These are phyloP conservation scores for Drosophila sordidula DNA, from an alignment of 2,888 invertebrate species.

Conservation along the genomic window DNA sequence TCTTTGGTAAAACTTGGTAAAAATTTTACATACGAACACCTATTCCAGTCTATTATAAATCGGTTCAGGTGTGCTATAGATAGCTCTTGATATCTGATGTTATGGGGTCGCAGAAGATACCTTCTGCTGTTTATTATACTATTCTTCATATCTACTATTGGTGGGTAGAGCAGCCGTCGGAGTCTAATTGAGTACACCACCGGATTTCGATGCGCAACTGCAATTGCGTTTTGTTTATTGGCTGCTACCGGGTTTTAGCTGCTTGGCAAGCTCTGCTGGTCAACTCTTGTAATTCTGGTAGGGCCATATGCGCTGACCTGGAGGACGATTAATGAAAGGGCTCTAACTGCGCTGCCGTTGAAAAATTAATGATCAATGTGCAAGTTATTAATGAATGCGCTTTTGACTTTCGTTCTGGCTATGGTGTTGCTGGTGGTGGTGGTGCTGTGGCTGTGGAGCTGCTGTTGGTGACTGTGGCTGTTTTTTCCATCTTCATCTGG, in stretches of 20 bases:
- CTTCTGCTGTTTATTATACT: too few relatives aligned
- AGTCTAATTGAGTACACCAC: constrained; percentile 45
- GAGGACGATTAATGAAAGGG: constrained; percentile 72
- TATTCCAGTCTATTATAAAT: too few relatives aligned
- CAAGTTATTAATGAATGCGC: constrained; percentile 74
- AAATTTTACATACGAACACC: too few relatives aligned
- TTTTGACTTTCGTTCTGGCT: constrained; percentile 16
- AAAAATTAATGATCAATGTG: constrained; percentile 78
- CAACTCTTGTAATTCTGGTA: constrained; percentile 15
- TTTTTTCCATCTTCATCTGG: constrained; percentile 52
- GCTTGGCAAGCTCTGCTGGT: constrained; percentile 8
- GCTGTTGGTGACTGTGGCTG: constrained; percentile 30
- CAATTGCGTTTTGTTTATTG: constrained; percentile 65
- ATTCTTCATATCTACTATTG: background rate
- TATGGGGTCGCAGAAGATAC: too few relatives aligned
- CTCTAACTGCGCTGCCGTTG: constrained; percentile 61
- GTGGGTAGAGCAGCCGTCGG: background rate
- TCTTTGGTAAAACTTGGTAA: too few relatives aligned
- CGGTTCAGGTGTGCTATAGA: too few relatives aligned
- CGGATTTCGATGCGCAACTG: constrained; percentile 14
- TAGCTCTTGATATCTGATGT: too few relatives aligned
- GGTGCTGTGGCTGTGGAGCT: background rate
- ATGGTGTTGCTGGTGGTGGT: background rate
- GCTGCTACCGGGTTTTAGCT: constrained; percentile 62
- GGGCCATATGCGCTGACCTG: background rate